Base-by-base conservation (phyloP, 2,797 vertebrate genomes). In the Mormyrus proboscirostris region DNA sequence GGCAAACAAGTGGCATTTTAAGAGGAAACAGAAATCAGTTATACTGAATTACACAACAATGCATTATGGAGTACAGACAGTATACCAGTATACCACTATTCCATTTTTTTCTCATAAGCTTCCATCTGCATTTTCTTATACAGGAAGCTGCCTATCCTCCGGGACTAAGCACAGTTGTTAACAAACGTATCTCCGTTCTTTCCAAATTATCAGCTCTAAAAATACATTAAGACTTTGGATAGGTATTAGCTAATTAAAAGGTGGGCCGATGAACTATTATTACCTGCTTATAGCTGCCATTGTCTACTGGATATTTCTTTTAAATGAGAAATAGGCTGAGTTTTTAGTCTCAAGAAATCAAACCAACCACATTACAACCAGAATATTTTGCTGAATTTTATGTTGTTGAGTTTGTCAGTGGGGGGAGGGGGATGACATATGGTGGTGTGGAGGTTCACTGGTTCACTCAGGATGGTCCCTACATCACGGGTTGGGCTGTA, bases 21-120 rank as follows among this genome's bases (percentile, higher is more conserved):
- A 82, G 14, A 47, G 92, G 92, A 93, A 95, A 95, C 90, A 93
- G 93, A 93, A 93, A 94, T 82, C 6, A 82, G 19, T 19, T 73
- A 47, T 47, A 79, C 73, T 79, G 73, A 47, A 79, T 19, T 79
- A 7, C 19, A 44, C 38, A 79, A 2, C 73, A 9, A 41, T 79
- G 41, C 4, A 73, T 16, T 73, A 73, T 16, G 69, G 25, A 38
- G 65, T 44, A 44, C 16, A 47, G 5, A 7, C 59, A 62, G 59
- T 25, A 62, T 25, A 62, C 16, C 53, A n/a, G 53, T 38, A 14
- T 76, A 5, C 38, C 73, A 44, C 33, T 76, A 44, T 51, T 91
- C 82, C 8, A 88, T 89, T 41, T 91, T 90, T 90, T 90, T 90
- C 93, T 94, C 93, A 90, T 86, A 94, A 82, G 93, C 94, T 92